Percentiles rank a stretch among this genome's conserved stretches.
These are phyloP conservation scores for Temnopleurus reevesii DNA, from an alignment of 53 echinoderm and acorn worm genomes.

Conservation along the genomic window DNA sequence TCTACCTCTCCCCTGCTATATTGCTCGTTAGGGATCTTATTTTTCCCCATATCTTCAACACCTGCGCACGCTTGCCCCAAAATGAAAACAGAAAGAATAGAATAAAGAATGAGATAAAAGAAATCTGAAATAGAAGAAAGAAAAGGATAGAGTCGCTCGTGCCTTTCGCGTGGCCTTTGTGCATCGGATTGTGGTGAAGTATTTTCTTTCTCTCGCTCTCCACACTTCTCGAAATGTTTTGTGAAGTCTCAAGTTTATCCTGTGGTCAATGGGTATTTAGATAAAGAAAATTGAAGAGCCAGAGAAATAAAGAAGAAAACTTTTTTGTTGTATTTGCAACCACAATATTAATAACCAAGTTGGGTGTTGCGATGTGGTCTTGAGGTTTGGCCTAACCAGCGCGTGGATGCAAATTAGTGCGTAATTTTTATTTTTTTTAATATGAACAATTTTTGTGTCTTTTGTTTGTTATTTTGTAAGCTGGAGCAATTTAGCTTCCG, in stretches of 20 bases:
- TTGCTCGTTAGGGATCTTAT: slow-evolving; percentile 12
- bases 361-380: neutral
- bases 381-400: neutral
- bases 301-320: neutral
- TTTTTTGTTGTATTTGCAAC: slow-evolving; percentile 3
- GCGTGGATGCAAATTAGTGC: neutral
- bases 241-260: slow-evolving; percentile 36
- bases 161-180: slow-evolving; percentile 58
- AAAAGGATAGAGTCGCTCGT: slow-evolving; percentile 19
- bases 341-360: neutral
- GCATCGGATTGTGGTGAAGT: slow-evolving; percentile 42
- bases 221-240: slow-evolving; percentile 27
- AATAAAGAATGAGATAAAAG: slow-evolving; percentile 6
- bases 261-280: slow-evolving; percentile 13
- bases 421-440: neutral
- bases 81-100: slow-evolving; percentile 54
- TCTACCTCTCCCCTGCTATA: neutral
- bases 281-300: neutral
- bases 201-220: slow-evolving; percentile 16
- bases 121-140: slow-evolving; percentile 30
- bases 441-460: neutral
- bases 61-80: slow-evolving; percentile 43
- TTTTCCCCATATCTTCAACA: slow-evolving; percentile 44
- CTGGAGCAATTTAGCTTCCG: slow-evolving; percentile 8
- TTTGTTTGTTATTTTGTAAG: slow-evolving; percentile 20